A percentile compares a stretch with the other conserved stretches of the same genome.
Conservation (phyloP, 1,140 invertebrate species). For the Frieseomelitta varia region DNA sequence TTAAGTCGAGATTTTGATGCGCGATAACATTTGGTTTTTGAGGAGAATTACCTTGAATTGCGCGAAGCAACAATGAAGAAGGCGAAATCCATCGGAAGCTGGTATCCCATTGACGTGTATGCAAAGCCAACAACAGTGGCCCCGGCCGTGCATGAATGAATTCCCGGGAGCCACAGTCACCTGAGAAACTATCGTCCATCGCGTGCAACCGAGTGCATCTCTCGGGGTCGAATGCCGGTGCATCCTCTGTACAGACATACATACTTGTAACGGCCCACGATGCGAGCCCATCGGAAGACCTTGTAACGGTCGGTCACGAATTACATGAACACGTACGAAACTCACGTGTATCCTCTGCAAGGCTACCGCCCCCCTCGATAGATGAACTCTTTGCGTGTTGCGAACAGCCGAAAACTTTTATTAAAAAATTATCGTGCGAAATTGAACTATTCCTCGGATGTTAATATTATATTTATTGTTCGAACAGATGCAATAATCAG, state of each 20-base stretch:
- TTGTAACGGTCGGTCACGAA: conserved; percentile 69
- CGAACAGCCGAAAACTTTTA: not conserved
- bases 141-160: conserved; percentile 70
- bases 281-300: conserved; percentile 54
- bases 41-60: not conserved
- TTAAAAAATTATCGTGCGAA: not conserved
- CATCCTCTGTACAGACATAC: conserved; percentile 44
- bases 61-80: conserved; percentile 13
- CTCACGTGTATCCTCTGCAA: conserved; percentile 2
- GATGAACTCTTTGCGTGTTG: not conserved
- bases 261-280: conserved; percentile 61
- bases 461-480: not conserved
- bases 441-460: not conserved
- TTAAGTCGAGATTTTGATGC: not conserved
- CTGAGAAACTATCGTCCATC: conserved; percentile 69
- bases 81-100: conserved; percentile 55
- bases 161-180: conserved; percentile 64
- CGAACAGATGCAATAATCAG: not conserved
- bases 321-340: conserved; percentile 49
- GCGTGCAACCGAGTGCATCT: conserved; percentile 56
- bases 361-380: not conserved
- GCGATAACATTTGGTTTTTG: not conserved
- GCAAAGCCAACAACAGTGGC: conserved; percentile 60
- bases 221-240: conserved; percentile 56
- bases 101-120: conserved; percentile 73